Percentiles rank a stretch among this genome's conserved stretches.
phyloP scores from a whole-genome alignment of 92 coral and sea anemone species.

The Porites cylindrica region DNA sequence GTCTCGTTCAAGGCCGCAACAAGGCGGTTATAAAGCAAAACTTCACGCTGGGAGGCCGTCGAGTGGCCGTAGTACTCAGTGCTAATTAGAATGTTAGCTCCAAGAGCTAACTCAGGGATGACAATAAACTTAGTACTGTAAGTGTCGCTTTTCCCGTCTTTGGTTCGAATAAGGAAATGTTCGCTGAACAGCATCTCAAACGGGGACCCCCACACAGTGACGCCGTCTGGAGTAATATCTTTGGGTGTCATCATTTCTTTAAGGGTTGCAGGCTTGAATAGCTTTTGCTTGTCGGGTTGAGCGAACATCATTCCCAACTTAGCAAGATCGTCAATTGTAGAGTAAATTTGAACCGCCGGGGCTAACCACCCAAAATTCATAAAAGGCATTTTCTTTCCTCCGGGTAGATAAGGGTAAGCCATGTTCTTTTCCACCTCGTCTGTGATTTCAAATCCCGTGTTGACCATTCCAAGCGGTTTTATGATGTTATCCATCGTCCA shows the following conservation, averaged over 20 bases:
- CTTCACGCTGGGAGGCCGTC: neutral
- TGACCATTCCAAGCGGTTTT: constrained; percentile 9
- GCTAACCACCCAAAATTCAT: constrained; percentile 30
- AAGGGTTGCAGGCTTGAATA: constrained; percentile 10
- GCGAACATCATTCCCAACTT: constrained; percentile 57
- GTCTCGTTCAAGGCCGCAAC: neutral
- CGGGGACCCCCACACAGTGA: constrained; percentile 54
- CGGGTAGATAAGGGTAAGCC: constrained; percentile 1
- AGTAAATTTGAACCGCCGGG: neutral
- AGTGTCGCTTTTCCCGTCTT: neutral
- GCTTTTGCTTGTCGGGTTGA: neutral
- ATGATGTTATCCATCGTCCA: neutral
- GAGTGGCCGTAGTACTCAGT: neutral
- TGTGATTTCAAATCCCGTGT: constrained; percentile 55
- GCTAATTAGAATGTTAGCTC: neutral
- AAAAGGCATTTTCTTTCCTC: neutral
- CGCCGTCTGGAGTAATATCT: constrained; percentile 41
- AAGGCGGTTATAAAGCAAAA: neutral
- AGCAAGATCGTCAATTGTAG: constrained; percentile 18
- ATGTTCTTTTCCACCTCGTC: constrained; percentile 25
- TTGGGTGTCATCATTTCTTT: constrained; percentile 46
- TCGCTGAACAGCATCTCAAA: constrained; percentile 39
- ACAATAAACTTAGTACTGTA: neutral
- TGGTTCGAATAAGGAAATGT: constrained; percentile 20
- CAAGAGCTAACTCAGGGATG: constrained; percentile 1